Conservation (phyloP, 2,113 vertebrate genomes). For the Leucopternis melanops region DNA sequence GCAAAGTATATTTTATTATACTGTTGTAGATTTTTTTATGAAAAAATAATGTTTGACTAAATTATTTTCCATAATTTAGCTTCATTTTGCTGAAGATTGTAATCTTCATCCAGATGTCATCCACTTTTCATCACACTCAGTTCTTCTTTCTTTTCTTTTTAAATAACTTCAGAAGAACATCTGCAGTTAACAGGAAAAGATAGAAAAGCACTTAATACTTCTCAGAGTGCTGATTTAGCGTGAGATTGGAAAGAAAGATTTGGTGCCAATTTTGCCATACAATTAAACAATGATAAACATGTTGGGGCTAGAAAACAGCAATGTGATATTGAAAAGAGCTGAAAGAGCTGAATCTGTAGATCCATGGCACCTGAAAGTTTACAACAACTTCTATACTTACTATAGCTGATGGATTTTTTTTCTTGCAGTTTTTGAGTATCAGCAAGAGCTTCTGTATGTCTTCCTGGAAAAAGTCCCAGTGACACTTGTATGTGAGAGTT, state of each 20-base stretch:
- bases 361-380: neutral
- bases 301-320: neutral
- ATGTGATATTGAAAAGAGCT: neutral
- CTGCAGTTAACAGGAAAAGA: neutral
- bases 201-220: neutral
- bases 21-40: neutral
- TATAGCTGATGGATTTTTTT: neutral
- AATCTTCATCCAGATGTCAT: neutral
- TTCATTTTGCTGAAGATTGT: neutral
- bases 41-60: neutral
- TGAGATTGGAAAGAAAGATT: neutral
- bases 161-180: neutral
- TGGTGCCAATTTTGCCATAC: neutral
- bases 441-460: neutral
- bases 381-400: neutral
- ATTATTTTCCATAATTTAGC: neutral
- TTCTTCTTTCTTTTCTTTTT: neutral
- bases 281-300: neutral
- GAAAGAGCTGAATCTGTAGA: constrained; percentile 8
- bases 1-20: neutral
- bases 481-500: neutral
- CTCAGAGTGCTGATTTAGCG: neutral
- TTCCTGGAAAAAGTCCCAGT: neutral
- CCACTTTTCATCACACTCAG: neutral
- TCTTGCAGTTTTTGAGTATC: neutral